Evolutionary conservation across 1,140 invertebrate species (phyloP).

Genomic region (Araneus ventricosus): DNA sequence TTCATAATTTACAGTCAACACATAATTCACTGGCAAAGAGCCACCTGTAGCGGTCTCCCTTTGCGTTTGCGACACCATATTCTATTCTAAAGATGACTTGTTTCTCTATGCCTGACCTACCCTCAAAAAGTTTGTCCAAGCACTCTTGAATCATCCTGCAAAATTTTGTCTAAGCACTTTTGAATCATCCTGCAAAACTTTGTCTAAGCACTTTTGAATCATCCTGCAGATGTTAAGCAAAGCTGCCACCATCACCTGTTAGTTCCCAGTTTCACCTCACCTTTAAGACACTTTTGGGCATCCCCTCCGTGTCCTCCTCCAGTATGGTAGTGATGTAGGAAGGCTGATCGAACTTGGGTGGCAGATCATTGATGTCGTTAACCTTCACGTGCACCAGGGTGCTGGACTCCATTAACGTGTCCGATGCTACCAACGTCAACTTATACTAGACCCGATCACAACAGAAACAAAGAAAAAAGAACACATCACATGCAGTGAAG

Average conservation of each 20-base stretch:
- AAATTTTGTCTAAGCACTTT: no score
- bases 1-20: no score
- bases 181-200: no score
- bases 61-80: no score
- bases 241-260: neutral
- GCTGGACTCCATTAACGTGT: slow-evolving; percentile 90
- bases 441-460: slow-evolving; percentile 85
- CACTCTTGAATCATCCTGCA: no score
- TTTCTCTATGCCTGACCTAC: no score
- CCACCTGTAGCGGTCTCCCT: no score
- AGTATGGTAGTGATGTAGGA: slow-evolving; percentile 85
- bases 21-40: no score
- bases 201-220: no score
- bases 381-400: slow-evolving; percentile 89
- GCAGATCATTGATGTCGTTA: slow-evolving; percentile 88
- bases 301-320: slow-evolving; percentile 84
- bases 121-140: no score
- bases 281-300: slow-evolving; percentile 84
- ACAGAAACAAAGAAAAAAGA: slow-evolving; percentile 50
- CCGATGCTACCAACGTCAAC: slow-evolving; percentile 91
- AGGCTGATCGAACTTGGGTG: slow-evolving; percentile 87
- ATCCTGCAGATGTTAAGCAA: no score
- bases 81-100: no score
- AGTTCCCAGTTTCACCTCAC: slow-evolving; percentile 79
- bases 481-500: slow-evolving; percentile 68